A percentile compares a stretch with the other conserved stretches of the same genome.
Evolutionary conservation across 2,113 vertebrate genomes (phyloP).

Genomic region (Falcunculus frontatus): DNA sequence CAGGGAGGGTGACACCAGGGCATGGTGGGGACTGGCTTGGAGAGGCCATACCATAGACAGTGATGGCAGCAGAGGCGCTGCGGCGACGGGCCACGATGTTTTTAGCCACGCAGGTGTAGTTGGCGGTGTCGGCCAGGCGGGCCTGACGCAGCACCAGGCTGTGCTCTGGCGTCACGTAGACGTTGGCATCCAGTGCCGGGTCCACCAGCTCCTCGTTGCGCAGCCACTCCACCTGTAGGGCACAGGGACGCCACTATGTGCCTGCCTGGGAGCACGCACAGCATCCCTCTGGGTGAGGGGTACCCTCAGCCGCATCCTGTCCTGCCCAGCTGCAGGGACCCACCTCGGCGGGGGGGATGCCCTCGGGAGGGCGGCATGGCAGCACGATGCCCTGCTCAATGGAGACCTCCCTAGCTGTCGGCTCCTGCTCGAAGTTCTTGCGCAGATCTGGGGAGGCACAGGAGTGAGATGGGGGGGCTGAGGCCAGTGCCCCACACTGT

Average conservation of each 20-base stretch:
- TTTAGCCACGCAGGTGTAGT: conserved; percentile 98
- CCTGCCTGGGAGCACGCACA: rapidly evolving
- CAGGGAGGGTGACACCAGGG: not conserved
- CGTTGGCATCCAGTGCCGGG: conserved; percentile 86
- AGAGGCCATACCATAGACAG: conserved; percentile 83
- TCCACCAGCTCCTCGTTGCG: conserved; percentile 92
- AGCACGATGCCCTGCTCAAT: conserved; percentile 92
- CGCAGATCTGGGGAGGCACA: conserved; percentile 83
- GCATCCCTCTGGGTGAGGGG: rapidly evolving
- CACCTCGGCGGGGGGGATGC: conserved; percentile 92
- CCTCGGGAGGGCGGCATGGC: conserved; percentile 93
- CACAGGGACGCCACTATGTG: not conserved
- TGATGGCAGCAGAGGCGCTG: conserved; percentile 86
- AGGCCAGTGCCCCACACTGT: rapidly evolving
- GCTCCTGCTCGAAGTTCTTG: conserved; percentile 98
- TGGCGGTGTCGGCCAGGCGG: conserved; percentile 92
- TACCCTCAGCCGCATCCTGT: not conserved
- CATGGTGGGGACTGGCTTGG: rapidly evolving
- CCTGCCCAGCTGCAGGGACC: not conserved
- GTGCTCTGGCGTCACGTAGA: conserved; percentile 89
- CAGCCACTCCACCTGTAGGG: conserved; percentile 92
- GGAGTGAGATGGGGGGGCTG: not conserved
- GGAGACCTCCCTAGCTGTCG: conserved; percentile 88
- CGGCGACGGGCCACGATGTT: conserved; percentile 95
- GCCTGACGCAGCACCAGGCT: conserved; percentile 94